Conservation (phyloP, 1,140 invertebrate genomes). For the Cyclina sinensis region DNA sequence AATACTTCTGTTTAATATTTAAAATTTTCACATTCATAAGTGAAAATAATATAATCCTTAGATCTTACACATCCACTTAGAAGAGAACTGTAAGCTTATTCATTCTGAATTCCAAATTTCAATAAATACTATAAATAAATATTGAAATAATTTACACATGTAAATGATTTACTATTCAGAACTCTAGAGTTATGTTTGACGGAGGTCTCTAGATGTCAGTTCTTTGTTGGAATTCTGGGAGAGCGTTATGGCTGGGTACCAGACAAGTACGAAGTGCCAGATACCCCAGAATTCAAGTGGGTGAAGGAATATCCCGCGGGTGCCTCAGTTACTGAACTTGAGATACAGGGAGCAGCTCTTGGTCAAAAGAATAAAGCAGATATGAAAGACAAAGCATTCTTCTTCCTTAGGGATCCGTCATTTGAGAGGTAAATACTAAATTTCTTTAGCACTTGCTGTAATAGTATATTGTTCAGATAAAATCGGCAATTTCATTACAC, state of each 20-base stretch:
- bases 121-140: no score
- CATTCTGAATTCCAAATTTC: no score
- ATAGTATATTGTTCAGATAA: no score
- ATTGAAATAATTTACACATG: no score
- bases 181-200: slow-evolving; percentile 87
- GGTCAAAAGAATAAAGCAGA: slow-evolving; percentile 4
- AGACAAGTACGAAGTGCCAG: slow-evolving; percentile 78
- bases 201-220: slow-evolving; percentile 86
- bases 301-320: slow-evolving; percentile 82
- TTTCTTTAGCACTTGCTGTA: background rate
- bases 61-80: no score
- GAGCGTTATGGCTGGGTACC: slow-evolving; percentile 86
- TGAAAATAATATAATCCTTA: no score
- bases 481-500: no score
- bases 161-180: slow-evolving; percentile 68
- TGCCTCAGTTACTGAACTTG: slow-evolving; percentile 87
- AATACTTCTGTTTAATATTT: no score
- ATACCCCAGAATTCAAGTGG: slow-evolving; percentile 85
- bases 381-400: slow-evolving; percentile 82
- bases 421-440: slow-evolving; percentile 79
- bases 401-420: slow-evolving; percentile 84
- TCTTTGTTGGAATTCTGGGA: slow-evolving; percentile 87
- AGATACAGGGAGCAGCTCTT: slow-evolving; percentile 86
- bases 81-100: no score
- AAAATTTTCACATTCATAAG: no score